Percentiles rank a stretch among this genome's conserved stretches.
These are phyloP conservation scores for Listronotus oregonensis DNA, from an alignment of 1,140 invertebrate genomes.

Conservation along the genomic window DNA sequence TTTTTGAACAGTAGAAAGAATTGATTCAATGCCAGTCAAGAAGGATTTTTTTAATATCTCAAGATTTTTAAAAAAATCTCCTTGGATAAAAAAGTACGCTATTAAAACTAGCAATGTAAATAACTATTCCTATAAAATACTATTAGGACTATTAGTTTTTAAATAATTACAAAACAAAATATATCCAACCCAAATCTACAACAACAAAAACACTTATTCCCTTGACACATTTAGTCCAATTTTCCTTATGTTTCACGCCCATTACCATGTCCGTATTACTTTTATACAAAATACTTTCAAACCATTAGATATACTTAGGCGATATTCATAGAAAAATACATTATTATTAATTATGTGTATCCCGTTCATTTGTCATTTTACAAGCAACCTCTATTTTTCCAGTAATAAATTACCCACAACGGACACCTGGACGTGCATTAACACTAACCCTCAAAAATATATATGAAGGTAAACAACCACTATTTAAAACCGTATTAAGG, in stretches of 20 bases:
- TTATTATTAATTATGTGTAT: conserved; percentile 33
- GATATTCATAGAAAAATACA: conserved; percentile 7
- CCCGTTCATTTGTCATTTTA: conserved; percentile 33
- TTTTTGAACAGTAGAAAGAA: no score
- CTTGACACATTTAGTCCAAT: conserved; percentile 12
- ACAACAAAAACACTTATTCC: background rate
- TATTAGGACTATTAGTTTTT: no score
- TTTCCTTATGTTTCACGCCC: conserved; percentile 19
- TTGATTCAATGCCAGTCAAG: no score
- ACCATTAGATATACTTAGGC: conserved; percentile 12
- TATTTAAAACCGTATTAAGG: conserved; percentile 35
- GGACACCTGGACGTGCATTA: conserved; percentile 34
- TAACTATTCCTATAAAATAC: no score
- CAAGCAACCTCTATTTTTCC: conserved; percentile 26
- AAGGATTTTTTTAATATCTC: no score
- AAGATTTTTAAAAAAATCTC: no score
- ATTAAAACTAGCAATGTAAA: no score
- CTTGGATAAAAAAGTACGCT: no score
- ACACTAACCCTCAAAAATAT: conserved; percentile 29
- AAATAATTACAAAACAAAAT: no score
- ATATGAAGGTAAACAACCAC: conserved; percentile 32
- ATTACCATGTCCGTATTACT: conserved; percentile 17
- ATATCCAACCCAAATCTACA: background rate
- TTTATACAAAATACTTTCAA: conserved; percentile 27
- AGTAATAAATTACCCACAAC: conserved; percentile 21